These are phyloP conservation scores for Clarias magur DNA, from an alignment of 2,113 vertebrate species.

Conservation along the genomic window DNA sequence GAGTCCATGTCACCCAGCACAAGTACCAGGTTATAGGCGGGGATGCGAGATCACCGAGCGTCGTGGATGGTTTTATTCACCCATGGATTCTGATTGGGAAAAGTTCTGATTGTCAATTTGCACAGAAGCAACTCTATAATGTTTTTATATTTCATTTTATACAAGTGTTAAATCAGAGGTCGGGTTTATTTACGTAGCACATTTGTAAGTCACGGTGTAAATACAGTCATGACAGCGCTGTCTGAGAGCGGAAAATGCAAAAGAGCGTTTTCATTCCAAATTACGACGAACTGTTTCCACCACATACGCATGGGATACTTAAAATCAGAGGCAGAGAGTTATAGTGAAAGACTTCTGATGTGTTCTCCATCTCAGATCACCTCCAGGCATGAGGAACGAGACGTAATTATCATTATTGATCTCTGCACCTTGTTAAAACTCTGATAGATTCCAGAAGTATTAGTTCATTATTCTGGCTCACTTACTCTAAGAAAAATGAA, in stretches of 20 bases:
- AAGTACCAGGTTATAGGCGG: too few species aligned
- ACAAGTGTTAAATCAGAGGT: background rate
- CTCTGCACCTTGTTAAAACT: slow-evolving; percentile 56
- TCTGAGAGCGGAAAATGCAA: background rate
- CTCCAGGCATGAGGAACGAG: slow-evolving; percentile 28
- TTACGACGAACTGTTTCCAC: slow-evolving; percentile 9
- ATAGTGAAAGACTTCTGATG: slow-evolving; percentile 46
- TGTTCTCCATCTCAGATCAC: slow-evolving; percentile 47
- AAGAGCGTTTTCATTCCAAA: background rate
- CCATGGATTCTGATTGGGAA: background rate
- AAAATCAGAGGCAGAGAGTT: slow-evolving; percentile 53
- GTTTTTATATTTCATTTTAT: background rate
- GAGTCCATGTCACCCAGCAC: too few species aligned
- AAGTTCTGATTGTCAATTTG: too few species aligned
- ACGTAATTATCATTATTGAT: slow-evolving; percentile 61
- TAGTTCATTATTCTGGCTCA: slow-evolving; percentile 52
- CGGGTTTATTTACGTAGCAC: background rate
- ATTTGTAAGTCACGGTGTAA: background rate
- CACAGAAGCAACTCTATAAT: background rate
- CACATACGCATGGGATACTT: slow-evolving; percentile 36
- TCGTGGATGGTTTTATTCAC: too few species aligned
- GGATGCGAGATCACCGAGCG: too few species aligned
- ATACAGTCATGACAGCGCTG: background rate
- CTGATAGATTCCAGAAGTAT: slow-evolving; percentile 59
- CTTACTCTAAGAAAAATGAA: slow-evolving; percentile 51